phyloP scores from a whole-genome alignment of 2,797 vertebrate genomes.

The Halcyon leucocephala region DNA sequence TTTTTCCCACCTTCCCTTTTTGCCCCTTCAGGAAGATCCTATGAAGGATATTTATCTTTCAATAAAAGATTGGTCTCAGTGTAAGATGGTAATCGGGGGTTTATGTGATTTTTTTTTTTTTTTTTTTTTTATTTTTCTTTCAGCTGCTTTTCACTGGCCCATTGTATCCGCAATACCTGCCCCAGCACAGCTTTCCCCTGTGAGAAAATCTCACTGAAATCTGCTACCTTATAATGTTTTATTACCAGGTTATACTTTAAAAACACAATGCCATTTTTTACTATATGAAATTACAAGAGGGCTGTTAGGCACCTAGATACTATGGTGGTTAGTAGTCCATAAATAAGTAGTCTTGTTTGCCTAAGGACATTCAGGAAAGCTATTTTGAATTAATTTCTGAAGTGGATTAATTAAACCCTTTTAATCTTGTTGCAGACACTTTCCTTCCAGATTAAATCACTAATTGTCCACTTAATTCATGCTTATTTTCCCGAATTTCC shows the following conservation, averaged over 20 bases:
- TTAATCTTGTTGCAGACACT: background rate
- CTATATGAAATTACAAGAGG: background rate
- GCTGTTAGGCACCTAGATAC: background rate
- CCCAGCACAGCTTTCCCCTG: background rate
- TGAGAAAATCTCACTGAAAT: background rate
- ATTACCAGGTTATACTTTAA: background rate
- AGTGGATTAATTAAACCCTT: background rate
- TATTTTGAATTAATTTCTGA: constrained; percentile 24
- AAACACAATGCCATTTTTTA: background rate
- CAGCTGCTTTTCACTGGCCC: background rate
- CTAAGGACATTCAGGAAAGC: background rate
- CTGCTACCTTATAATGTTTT: background rate
- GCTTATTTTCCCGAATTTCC: background rate
- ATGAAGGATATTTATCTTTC: background rate
- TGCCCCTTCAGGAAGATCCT: background rate
- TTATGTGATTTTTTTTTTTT: background rate
- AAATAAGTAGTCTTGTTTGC: background rate
- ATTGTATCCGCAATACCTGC: background rate
- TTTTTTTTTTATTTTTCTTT: background rate
- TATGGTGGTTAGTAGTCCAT: background rate
- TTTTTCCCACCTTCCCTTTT: background rate
- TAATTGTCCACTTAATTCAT: constrained; percentile 19
- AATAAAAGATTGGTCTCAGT: background rate
- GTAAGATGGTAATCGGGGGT: background rate
- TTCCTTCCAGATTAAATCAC: constrained; percentile 22